These are phyloP conservation scores for Homarus gammarus DNA, from an alignment of 2,888 invertebrate genomes.

Conservation along the genomic window DNA sequence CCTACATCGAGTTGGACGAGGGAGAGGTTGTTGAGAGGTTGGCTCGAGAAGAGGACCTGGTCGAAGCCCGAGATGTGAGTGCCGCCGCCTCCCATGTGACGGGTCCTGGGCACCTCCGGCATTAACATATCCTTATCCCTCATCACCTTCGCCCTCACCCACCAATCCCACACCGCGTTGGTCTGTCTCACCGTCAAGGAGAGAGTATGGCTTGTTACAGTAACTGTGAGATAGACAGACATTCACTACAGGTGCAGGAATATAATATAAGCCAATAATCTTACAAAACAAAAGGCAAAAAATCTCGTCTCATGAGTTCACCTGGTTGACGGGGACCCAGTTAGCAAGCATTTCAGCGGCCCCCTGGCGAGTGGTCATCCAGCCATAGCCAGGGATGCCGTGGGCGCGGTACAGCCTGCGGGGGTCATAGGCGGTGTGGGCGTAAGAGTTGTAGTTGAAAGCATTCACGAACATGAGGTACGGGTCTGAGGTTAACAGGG, in stretches of 20 bases:
- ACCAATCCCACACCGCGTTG: constrained; percentile 67
- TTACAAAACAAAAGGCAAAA: no score
- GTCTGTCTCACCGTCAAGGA: no score
- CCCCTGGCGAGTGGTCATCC: constrained; percentile 68
- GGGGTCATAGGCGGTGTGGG: constrained; percentile 69
- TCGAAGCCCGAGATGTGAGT: constrained; percentile 72
- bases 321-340: constrained; percentile 61
- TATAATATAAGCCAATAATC: no score
- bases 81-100: constrained; percentile 69
- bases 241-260: no score
- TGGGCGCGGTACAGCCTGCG: constrained; percentile 64
- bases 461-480: constrained; percentile 68
- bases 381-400: constrained; percentile 72
- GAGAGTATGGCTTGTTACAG: no score
- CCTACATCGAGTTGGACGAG: constrained; percentile 36
- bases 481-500: constrained; percentile 52
- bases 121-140: constrained; percentile 51
- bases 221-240: no score
- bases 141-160: constrained; percentile 50
- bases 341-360: constrained; percentile 58
- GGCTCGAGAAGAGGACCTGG: constrained; percentile 63
- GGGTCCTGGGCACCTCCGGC: constrained; percentile 73
- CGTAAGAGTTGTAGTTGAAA: constrained; percentile 73
- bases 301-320: not conserved
- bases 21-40: constrained; percentile 56